Evolutionary conservation across 2,888 invertebrate species (phyloP).

Genomic region (Agapostemon virescens): DNA sequence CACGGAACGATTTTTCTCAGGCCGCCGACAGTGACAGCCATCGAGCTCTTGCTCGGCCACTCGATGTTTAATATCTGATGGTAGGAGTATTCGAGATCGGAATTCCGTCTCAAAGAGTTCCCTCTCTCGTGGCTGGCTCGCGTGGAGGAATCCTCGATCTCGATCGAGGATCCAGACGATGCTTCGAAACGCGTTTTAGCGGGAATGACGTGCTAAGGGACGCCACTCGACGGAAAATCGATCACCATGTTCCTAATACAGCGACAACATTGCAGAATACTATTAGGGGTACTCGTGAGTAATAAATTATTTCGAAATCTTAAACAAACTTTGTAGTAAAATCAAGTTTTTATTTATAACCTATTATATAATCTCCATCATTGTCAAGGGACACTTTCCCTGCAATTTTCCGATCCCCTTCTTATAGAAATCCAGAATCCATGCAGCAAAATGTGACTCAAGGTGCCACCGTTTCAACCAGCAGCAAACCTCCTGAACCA

Average conservation of each 20-base stretch:
- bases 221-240: background rate
- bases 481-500: too few species aligned
- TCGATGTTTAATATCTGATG: slow-evolving; percentile 24
- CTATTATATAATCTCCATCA: too few species aligned
- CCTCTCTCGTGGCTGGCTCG: background rate
- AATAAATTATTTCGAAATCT: too few species aligned
- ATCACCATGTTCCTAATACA: background rate
- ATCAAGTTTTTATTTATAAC: too few species aligned
- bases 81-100: slow-evolving; percentile 31
- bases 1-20: slow-evolving; percentile 47
- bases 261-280: background rate
- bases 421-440: too few species aligned
- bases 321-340: too few species aligned
- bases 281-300: too few species aligned
- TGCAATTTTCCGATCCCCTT: too few species aligned
- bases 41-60: slow-evolving; percentile 20
- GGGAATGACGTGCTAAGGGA: slow-evolving; percentile 22
- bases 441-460: too few species aligned
- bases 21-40: slow-evolving; percentile 47
- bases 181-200: slow-evolving; percentile 30
- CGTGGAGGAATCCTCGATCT: slow-evolving; percentile 16
- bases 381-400: too few species aligned
- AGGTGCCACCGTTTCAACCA: too few species aligned
- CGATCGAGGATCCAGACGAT: slow-evolving; percentile 16
- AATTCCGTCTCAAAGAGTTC: slow-evolving; percentile 12